Evolutionary conservation across 2,888 invertebrate species (phyloP).

Genomic region (Laspeyria flexula): DNA sequence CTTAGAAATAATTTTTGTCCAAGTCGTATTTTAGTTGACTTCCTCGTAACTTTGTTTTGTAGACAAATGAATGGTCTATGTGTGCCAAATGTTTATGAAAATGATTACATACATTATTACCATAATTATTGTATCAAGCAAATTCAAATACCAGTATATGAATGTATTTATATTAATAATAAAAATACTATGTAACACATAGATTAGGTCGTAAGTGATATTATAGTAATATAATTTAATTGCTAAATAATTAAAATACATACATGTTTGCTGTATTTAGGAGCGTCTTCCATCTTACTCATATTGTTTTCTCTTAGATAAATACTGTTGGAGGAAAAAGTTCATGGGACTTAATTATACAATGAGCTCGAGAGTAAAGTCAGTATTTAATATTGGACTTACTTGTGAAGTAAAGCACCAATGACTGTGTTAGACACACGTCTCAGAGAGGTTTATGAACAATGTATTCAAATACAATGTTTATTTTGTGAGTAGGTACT

Average conservation of each 20-base stretch:
- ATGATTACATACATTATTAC: conserved; percentile 58
- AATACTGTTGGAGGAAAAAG: conserved; percentile 57
- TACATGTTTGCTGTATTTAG: conserved; percentile 84
- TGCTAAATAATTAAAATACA: conserved; percentile 75
- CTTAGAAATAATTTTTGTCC: conserved; percentile 24
- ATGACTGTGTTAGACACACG: conserved; percentile 50
- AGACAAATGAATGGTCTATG: conserved; percentile 51
- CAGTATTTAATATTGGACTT: conserved; percentile 36
- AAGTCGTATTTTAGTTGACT: conserved; percentile 32
- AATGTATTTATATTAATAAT: conserved; percentile 71
- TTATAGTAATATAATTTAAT: conserved; percentile 70
- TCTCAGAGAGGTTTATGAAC: conserved; percentile 14
- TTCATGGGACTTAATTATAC: conserved; percentile 27
- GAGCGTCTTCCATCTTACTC: conserved; percentile 84
- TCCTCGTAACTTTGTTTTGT: conserved; percentile 34
- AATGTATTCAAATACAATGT: conserved; percentile 29
- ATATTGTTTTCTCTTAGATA: conserved; percentile 76
- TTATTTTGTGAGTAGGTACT: conserved; percentile 18
- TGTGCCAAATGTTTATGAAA: conserved; percentile 77
- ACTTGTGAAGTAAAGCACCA: conserved; percentile 19
- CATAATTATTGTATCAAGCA: conserved; percentile 60
- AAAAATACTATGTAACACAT: conserved; percentile 69
- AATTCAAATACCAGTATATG: conserved; percentile 72
- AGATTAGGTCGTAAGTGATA: conserved; percentile 81
- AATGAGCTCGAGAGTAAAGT: conserved; percentile 15